phyloP scores from a whole-genome alignment of 2,888 invertebrate species.

The Polyommatus icarus region DNA sequence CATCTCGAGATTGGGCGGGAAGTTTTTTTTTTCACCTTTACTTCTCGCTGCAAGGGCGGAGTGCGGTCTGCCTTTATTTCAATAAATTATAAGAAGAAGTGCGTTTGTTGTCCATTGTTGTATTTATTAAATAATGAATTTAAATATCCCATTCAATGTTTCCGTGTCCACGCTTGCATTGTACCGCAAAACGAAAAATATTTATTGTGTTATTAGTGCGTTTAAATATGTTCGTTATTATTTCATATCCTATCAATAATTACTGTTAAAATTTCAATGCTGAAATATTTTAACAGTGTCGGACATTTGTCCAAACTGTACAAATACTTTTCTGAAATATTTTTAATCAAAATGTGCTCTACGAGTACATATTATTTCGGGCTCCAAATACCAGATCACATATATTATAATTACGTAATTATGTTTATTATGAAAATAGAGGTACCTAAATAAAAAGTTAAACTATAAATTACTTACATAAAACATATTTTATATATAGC shows the following conservation, averaged over 20 bases:
- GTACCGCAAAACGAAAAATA: conserved; percentile 3
- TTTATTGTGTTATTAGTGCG: not conserved
- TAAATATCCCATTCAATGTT: conserved; percentile 1
- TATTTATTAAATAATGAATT: conserved; percentile 34
- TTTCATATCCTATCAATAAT: not conserved
- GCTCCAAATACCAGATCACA: not conserved
- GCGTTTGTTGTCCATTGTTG: conserved; percentile 39
- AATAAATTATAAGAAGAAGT: conserved; percentile 48
- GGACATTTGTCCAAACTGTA: not conserved
- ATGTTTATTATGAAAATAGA: no score
- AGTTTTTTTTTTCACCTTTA: conserved; percentile 51
- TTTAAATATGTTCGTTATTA: not conserved
- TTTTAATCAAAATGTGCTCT: not conserved
- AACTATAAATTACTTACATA: no score
- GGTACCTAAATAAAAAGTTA: not conserved
- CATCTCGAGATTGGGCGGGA: conserved; percentile 62
- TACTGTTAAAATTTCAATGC: not conserved
- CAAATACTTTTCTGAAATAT: not conserved
- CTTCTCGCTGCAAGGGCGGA: conserved; percentile 50
- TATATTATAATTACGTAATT: no score
- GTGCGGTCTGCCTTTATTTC: conserved; percentile 53
- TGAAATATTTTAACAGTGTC: not conserved
- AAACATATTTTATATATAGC: no score
- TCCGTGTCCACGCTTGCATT: conserved; percentile 10
- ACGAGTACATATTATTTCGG: not conserved